Base-by-base conservation (phyloP, 2,888 invertebrate genomes). In the Myathropa florea region DNA sequence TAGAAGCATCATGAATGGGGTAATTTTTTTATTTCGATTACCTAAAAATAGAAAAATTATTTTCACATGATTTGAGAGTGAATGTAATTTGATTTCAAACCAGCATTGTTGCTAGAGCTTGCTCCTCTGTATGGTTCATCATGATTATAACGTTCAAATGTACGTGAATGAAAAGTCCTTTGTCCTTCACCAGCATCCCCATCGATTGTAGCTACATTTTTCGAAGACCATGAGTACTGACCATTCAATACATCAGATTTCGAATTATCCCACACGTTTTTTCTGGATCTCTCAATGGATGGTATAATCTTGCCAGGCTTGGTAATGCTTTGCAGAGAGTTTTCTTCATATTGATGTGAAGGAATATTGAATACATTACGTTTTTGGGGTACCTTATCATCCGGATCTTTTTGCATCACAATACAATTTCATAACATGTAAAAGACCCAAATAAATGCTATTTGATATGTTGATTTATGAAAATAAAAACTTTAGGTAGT, bases 1-100 rank as follows among this genome's bases (percentile, higher is more conserved):
- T 88, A 96, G 92, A 3, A 89, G 63, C 73, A 88, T 88, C 59
- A 89, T 88, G 2, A 88, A 61, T 3, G 88, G 80, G 2, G 87
- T 81, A 12, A 83, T 24, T 21, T 80, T 83, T n/a, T 87, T 84
- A n/a, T 81, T 85, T 1, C 84, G 77, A 63, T 75, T 81, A 0
- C 30, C 86, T 86, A 21, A n/a, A 46, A 46, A 46, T 18, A 46
- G 18, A 46, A 18, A 18, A 2, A 46, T 23, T 10, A 12, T 23
- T 57, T 24, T 57, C 24, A 6, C 7, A 64, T 2, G 14, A 14
- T 33, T 63, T 0, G 12, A 24, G 55, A 57, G 18, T 33, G 2
- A 24, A 30, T 21, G 7, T 12, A 28, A 46, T 18, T 46, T 1
- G 61, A 3, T 60, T 0, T n/a, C 59, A 26, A 18, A 78, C 78